Percentiles rank a stretch among this genome's conserved stretches.
phyloP scores from a whole-genome alignment of 2,888 invertebrate genomes.

The Pyrgus malvae region DNA sequence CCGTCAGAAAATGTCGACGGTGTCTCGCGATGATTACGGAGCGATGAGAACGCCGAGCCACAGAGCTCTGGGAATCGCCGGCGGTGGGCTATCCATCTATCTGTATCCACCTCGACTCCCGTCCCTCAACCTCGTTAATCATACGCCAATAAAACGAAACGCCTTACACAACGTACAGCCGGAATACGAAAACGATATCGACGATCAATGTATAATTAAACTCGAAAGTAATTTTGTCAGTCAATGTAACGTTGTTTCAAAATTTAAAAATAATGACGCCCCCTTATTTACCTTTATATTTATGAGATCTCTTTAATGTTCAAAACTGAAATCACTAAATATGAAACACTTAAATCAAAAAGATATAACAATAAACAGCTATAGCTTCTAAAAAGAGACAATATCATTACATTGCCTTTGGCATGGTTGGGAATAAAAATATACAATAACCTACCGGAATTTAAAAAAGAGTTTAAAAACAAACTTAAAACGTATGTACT shows the following conservation, averaged over 20 bases:
- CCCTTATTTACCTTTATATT: too few relatives aligned
- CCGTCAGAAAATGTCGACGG: conserved; percentile 35
- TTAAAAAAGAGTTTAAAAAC: too few relatives aligned
- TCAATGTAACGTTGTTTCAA: neutral
- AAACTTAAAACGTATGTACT: too few relatives aligned
- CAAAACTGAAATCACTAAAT: too few relatives aligned
- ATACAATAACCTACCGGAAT: too few relatives aligned
- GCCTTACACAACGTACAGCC: conserved; percentile 11
- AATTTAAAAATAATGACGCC: neutral
- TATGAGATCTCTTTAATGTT: too few relatives aligned
- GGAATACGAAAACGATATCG: conserved; percentile 22
- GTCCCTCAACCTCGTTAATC: conserved; percentile 57
- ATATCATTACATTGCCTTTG: too few relatives aligned
- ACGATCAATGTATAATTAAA: conserved; percentile 6
- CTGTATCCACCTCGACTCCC: conserved; percentile 36
- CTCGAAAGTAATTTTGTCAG: conserved; percentile 6
- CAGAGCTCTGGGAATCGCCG: conserved; percentile 64
- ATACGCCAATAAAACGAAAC: conserved; percentile 45
- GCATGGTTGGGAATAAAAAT: too few relatives aligned
- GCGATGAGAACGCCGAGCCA: conserved; percentile 46
- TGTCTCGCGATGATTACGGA: conserved; percentile 44
- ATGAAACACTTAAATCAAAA: too few relatives aligned
- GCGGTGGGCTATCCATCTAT: conserved; percentile 60
- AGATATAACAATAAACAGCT: too few relatives aligned
- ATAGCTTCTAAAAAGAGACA: too few relatives aligned